Conservation (phyloP, 2,797 vertebrate genomes). For the Numenius phaeopus region DNA sequence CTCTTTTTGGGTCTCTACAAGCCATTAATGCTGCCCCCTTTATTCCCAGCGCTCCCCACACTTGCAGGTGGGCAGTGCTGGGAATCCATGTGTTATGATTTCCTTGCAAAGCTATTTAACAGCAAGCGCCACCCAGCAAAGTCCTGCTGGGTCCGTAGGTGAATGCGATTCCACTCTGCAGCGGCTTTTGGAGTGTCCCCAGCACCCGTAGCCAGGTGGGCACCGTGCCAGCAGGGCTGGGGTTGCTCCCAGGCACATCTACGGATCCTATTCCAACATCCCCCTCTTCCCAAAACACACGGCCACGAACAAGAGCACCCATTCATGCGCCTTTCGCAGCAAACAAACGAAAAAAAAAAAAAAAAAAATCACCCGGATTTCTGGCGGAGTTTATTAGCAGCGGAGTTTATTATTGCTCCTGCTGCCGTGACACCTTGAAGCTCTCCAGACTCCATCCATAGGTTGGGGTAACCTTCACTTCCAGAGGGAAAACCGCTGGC, state of each 20-base stretch:
- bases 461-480: not conserved
- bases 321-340: rapidly evolving
- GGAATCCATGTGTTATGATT: rapidly evolving
- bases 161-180: rapidly evolving
- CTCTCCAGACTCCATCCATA: not conserved
- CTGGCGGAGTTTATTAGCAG: not conserved
- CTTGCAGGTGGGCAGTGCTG: not conserved
- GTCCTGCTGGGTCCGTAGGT: not conserved
- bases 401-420: not conserved
- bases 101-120: not conserved
- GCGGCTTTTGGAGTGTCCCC: not conserved
- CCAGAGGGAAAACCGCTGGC: not conserved
- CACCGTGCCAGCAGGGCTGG: rapidly evolving
- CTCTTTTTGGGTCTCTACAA: not conserved
- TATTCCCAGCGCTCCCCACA: not conserved
- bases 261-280: not conserved
- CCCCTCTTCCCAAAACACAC: not conserved
- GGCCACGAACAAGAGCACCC: rapidly evolving
- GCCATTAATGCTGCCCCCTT: not conserved
- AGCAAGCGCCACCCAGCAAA: not conserved
- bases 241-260: not conserved
- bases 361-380: not conserved
- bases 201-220: too few species aligned
- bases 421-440: not conserved
- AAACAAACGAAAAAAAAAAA: not conserved